phyloP scores from a whole-genome alignment of 2,888 invertebrate species.

The Drosophila mimetica region DNA sequence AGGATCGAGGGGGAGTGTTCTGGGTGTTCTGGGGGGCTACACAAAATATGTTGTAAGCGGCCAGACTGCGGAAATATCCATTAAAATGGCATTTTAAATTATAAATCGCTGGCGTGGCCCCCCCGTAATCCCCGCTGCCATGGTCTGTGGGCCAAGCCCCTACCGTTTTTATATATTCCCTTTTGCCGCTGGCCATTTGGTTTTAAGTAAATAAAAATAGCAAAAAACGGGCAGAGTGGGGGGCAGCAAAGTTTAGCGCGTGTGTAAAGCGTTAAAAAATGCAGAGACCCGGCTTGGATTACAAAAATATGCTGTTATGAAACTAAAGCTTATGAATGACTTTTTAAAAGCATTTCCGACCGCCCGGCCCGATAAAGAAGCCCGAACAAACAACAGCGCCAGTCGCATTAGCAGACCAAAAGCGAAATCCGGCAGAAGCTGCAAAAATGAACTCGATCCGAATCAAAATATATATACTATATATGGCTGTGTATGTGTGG shows the following conservation, averaged over 20 bases:
- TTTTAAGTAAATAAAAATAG: slow-evolving; percentile 54
- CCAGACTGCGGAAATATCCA: slow-evolving; percentile 73
- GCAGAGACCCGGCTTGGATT: slow-evolving; percentile 49
- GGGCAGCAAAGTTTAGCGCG: slow-evolving; percentile 11
- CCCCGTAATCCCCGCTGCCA: slow-evolving; percentile 1
- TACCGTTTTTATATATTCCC: slow-evolving; percentile 54
- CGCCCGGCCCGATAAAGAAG: slow-evolving; percentile 33
- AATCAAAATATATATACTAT: slow-evolving; percentile 14
- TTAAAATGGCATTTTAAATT: slow-evolving; percentile 77
- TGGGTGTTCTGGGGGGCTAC: slow-evolving; percentile 19
- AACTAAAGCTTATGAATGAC: slow-evolving; percentile 69
- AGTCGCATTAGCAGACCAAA: slow-evolving; percentile 51
- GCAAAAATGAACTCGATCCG: slow-evolving; percentile 36
- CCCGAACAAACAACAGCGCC: slow-evolving; percentile 54
- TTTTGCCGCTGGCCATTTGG: slow-evolving; percentile 57
- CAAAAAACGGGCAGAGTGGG: slow-evolving; percentile 2
- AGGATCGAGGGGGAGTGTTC: neutral
- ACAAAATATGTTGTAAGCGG: slow-evolving; percentile 61
- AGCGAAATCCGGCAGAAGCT: slow-evolving; percentile 27
- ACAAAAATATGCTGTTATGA: slow-evolving; percentile 58
- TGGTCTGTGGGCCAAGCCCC: slow-evolving; percentile 12
- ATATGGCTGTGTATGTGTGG: slow-evolving; percentile 7
- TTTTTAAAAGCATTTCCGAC: slow-evolving; percentile 68
- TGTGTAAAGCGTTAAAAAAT: slow-evolving; percentile 52
- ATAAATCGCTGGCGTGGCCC: slow-evolving; percentile 66